These are phyloP conservation scores for Lepas anatifera DNA, from an alignment of 2,888 invertebrate genomes.

Conservation along the genomic window DNA sequence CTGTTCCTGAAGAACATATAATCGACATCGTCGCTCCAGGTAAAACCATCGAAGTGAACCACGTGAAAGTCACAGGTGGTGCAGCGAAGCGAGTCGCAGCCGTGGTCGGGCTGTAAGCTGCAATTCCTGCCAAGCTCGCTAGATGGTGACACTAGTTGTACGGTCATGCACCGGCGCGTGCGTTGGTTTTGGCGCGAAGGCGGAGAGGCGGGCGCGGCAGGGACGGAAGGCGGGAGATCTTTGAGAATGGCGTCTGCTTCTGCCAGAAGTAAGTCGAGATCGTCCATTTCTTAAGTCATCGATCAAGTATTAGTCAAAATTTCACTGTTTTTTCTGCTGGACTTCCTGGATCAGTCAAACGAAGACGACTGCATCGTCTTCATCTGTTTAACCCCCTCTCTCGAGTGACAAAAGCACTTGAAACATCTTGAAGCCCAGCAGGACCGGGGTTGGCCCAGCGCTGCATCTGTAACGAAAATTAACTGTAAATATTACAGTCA, in stretches of 20 bases:
- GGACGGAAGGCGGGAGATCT: background rate
- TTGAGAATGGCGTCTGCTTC: background rate
- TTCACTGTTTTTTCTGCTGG: too few species aligned
- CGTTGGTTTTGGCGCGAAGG: background rate
- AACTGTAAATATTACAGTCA: too few species aligned
- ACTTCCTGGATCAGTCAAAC: too few species aligned
- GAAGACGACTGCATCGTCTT: too few species aligned
- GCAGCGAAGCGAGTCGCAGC: background rate
- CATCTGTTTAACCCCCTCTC: too few species aligned
- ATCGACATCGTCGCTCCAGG: background rate
- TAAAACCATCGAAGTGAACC: background rate
- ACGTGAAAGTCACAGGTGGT: background rate
- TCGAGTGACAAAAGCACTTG: too few species aligned
- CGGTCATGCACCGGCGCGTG: background rate
- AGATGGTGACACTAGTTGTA: background rate
- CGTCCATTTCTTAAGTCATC: background rate
- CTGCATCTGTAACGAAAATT: too few species aligned
- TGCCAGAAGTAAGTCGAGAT: background rate
- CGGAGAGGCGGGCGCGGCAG: background rate
- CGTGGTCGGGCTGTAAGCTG: background rate
- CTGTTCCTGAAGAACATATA: background rate
- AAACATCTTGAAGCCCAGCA: too few species aligned
- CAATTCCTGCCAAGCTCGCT: background rate
- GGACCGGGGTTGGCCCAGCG: too few species aligned
- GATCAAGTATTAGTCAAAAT: too few species aligned